Evolutionary conservation across 2,113 vertebrate species (phyloP).

Genomic region (Diadophis punctatus): DNA sequence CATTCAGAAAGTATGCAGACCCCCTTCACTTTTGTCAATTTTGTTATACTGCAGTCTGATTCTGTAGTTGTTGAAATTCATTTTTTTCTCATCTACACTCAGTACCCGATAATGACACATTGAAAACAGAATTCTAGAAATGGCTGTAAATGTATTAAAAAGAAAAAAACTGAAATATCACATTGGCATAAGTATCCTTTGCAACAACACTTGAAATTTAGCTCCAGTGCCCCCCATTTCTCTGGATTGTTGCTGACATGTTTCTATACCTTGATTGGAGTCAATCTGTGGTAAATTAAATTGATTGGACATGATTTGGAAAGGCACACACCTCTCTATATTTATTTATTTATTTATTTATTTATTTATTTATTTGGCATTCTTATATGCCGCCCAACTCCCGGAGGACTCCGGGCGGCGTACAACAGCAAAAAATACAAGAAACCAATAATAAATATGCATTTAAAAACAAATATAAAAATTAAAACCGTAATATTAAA

Average conservation of each 20-base stretch:
- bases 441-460: no score
- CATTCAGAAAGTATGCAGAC: not conserved
- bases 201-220: not conserved
- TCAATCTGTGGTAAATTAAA: not conserved
- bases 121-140: not conserved
- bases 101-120: not conserved
- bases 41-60: not conserved
- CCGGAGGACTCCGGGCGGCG: no score
- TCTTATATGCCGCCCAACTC: no score
- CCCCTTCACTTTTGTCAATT: not conserved
- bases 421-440: no score
- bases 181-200: not conserved
- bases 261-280: not conserved
- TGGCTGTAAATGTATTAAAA: not conserved
- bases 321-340: not conserved
- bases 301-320: not conserved
- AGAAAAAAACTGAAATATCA: not conserved
- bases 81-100: not conserved
- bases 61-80: not conserved
- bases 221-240: not conserved
- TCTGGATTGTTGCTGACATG: not conserved
- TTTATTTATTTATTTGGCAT: no score
- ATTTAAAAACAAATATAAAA: no score
- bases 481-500: no score
- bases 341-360: no score